Base-by-base conservation (phyloP, 2,797 vertebrate genomes). In the Sebastes trivittatus region DNA sequence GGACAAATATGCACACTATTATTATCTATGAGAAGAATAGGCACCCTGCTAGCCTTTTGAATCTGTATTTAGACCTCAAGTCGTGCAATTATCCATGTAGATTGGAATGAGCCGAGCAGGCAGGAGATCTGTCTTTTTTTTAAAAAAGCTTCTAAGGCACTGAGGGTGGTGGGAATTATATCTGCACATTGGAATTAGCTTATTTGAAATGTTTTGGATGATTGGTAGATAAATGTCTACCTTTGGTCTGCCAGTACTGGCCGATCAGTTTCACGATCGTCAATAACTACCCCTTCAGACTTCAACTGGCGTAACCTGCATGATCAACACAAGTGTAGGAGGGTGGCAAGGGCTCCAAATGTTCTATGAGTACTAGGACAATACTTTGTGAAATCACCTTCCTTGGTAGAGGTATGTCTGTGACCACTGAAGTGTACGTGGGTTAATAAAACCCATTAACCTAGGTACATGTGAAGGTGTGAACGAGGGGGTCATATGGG, bases 1-100 rank as follows among this genome's bases (percentile, higher is more conserved):
- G 14, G 20, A 66, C 61, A 60, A 79, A 62, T 63, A 78, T 20
- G 68, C 63, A 73, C 9, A 49, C 73, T 63, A 59, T 82, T 82
- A 88, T 88, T 86, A 83, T 72, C 71, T 25, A 16, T 75, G 59
- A 66, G 56, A 66, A 80, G n/a, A 90, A 87, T 29, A 66, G 80
- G 27, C 76, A 9, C 81, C 82, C 84, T 7, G 75, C 82, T 61
- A 20, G 77, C 6, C 62, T 36, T 68, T 68, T 78, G 34, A 61
- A 68, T 80, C 79, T 76, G 59, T 64, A 80, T 84, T 89, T 86
- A 88, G 87, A 89, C 72, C 34, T 80, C 72, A 85, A 86, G 71
- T 83, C 14, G 69, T 68, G 82, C 75, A 88, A 90, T 92, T 87
- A 91, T 70, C 73, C 66, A 61, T 81, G 75, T 81, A 81, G 78